These are phyloP conservation scores for Colostygia pectinataria DNA, from an alignment of 2,888 invertebrate species.

Conservation along the genomic window DNA sequence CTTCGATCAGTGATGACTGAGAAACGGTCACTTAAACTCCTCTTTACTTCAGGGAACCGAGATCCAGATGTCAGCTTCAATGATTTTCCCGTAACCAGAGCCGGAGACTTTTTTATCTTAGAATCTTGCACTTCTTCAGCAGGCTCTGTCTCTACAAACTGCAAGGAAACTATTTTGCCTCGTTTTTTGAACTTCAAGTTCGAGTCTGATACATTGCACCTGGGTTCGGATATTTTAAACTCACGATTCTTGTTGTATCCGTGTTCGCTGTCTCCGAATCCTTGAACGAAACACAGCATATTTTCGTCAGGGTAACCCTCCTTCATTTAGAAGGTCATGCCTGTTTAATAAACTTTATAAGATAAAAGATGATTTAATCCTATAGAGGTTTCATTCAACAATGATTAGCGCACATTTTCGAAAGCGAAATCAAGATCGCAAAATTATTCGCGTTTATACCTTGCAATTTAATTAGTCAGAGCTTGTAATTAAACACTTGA, in stretches of 20 bases:
- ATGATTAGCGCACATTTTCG: slow-evolving; percentile 7
- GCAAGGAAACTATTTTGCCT: slow-evolving; percentile 49
- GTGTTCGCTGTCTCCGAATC: slow-evolving; percentile 78
- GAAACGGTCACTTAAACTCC: slow-evolving; percentile 77
- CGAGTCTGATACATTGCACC: slow-evolving; percentile 55
- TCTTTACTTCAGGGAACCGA: slow-evolving; percentile 66
- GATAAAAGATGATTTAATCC: slow-evolving; percentile 33
- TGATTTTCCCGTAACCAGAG: slow-evolving; percentile 58
- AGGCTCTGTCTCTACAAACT: slow-evolving; percentile 39
- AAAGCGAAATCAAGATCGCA: slow-evolving; percentile 1
- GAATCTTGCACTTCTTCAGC: slow-evolving; percentile 45
- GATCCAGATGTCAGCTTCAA: slow-evolving; percentile 61
- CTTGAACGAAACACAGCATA: slow-evolving; percentile 88
- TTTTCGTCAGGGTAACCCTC: slow-evolving; percentile 78
- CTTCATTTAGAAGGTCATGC: slow-evolving; percentile 78
- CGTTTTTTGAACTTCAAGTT: slow-evolving; percentile 54
- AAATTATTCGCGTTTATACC: too few species aligned
- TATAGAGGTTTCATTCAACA: slow-evolving; percentile 10
- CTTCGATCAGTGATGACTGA: slow-evolving; percentile 66
- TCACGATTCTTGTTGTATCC: slow-evolving; percentile 61
- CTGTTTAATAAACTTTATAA: slow-evolving; percentile 30
- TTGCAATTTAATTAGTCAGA: too few species aligned
- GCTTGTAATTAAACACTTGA: slow-evolving; percentile 28
- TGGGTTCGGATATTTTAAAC: slow-evolving; percentile 39
- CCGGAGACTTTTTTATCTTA: slow-evolving; percentile 44